These are phyloP conservation scores for Automeris io DNA, from an alignment of 2,888 invertebrate species.

Conservation along the genomic window DNA sequence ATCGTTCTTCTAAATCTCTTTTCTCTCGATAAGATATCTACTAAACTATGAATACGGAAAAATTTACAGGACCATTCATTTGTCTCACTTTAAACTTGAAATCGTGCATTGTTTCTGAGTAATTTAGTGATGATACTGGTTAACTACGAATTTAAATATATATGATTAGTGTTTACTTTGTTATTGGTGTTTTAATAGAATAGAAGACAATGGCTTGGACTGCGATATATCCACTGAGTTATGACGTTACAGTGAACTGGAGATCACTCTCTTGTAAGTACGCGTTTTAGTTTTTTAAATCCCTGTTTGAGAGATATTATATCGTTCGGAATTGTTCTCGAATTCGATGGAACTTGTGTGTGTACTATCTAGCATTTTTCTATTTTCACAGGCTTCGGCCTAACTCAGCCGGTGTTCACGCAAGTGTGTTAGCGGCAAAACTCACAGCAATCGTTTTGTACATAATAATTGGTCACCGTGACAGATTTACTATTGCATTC, in stretches of 20 bases:
- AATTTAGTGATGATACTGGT: background rate
- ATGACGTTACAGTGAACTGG: slow-evolving; percentile 12
- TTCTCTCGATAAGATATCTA: slow-evolving; percentile 18
- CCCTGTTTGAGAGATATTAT: too few species aligned
- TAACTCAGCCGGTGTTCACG: too few species aligned
- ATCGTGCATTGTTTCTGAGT: background rate
- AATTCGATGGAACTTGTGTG: too few species aligned
- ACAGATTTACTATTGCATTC: too few species aligned
- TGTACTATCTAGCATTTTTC: too few species aligned
- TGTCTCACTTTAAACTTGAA: background rate
- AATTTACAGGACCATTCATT: slow-evolving; percentile 7
- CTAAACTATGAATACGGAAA: slow-evolving; percentile 2
- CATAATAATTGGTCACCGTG: too few species aligned
- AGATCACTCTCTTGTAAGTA: slow-evolving; percentile 17
- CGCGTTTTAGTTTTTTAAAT: background rate
- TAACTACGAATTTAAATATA: background rate
- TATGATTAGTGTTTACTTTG: background rate
- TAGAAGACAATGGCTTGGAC: slow-evolving; percentile 15
- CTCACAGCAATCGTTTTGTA: too few species aligned
- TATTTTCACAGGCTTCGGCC: too few species aligned
- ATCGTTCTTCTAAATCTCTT: slow-evolving; percentile 5
- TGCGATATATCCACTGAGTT: slow-evolving; percentile 15
- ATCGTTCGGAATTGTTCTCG: too few species aligned
- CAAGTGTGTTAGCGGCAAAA: too few species aligned
- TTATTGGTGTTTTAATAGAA: background rate